Evolutionary conservation across 2,888 invertebrate species (phyloP), one percentile per base, ranked within the genome.

Genomic region (Caenorhabditis japonica): DNA sequence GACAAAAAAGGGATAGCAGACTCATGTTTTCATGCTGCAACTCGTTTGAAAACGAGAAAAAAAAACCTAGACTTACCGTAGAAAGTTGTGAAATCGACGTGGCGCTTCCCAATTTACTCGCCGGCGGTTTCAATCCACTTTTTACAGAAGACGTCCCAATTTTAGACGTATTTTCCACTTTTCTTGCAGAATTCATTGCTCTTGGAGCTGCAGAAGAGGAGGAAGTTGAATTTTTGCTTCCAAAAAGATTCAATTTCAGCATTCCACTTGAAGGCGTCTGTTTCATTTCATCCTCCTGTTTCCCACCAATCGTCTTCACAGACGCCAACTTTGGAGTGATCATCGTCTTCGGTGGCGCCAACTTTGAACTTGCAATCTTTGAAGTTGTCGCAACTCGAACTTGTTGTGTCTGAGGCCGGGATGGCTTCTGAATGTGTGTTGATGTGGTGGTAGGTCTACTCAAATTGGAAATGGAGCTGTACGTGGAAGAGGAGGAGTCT

Each of bases 231-330:
- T 23, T 53, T 10, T 64, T 72, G 19, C 51, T 53, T 5, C 46
- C 58, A 36, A 72, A 72, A 21, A 72, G 19, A 27, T 72, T 72
- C 64, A 72, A 41, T 38, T 72, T 72, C 21, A 72, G 52, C 72
- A 72, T 71, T 55, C 51, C 58, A n/a, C 38, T 47, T 27, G 36
- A 34, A 17, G 38, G 7, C 5, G 38, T 10, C 19, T 13, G 19
- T 3, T 13, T 17, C 3, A 10, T 44, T 19, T 60, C 39, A 12
- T 53, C 55, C 25, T 25, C 30, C 23, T 39, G 21, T 36, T 23
- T 21, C 15, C 21, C 23, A 4, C 34, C 43, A 17, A 71, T 62
- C 8, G 56, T 51, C 23, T 71, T 71, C 4, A 71, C 61, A 19
- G 61, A 36, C 21, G 70, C 70, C 1, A 62, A 23, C 36, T 71